These are phyloP conservation scores for Liasis olivaceus DNA, from an alignment of 2,797 vertebrate genomes.

Conservation along the genomic window DNA sequence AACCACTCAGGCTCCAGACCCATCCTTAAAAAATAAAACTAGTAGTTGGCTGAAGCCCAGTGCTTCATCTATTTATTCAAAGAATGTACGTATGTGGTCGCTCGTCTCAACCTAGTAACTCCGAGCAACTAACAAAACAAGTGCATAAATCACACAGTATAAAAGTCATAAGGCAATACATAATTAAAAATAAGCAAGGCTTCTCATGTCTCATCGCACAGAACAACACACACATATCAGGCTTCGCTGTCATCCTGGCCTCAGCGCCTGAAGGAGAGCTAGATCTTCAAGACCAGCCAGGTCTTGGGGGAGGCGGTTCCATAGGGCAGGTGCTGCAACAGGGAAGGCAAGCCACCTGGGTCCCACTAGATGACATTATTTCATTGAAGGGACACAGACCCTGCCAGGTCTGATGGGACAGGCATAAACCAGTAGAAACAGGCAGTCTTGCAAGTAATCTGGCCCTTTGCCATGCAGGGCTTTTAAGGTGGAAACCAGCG, in stretches of 20 bases:
- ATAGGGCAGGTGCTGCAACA: background rate
- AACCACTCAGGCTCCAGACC: background rate
- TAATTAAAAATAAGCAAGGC: background rate
- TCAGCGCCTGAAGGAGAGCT: background rate
- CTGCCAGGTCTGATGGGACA: background rate
- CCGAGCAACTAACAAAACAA: background rate
- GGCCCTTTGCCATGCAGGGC: background rate
- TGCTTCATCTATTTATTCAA: background rate
- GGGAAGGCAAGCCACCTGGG: background rate
- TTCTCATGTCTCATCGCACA: background rate
- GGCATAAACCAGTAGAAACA: background rate
- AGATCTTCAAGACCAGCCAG: background rate
- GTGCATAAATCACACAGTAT: background rate
- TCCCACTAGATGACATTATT: background rate
- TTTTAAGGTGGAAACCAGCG: background rate
- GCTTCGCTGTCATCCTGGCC: background rate
- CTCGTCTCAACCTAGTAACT: background rate
- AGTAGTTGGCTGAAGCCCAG: background rate
- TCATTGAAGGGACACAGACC: background rate
- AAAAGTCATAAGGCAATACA: background rate
- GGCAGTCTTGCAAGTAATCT: background rate
- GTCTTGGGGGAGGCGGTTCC: background rate
- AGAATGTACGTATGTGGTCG: background rate
- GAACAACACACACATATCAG: background rate
- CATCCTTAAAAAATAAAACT: background rate